phyloP scores from a whole-genome alignment of 2,888 invertebrate species.

The Chrysina gloriosa region DNA sequence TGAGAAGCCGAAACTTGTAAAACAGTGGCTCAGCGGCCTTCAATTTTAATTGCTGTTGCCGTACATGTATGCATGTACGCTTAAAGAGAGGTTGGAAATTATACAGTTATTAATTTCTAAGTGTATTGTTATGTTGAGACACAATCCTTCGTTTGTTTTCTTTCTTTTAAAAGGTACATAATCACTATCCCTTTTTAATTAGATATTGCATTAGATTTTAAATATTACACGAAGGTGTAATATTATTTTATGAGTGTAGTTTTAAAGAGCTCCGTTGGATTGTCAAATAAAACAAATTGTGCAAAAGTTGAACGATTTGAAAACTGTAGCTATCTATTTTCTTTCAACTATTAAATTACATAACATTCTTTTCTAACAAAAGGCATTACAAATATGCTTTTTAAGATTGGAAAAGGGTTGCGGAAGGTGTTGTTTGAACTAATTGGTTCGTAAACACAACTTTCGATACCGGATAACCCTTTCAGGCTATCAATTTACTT shows the following conservation, averaged over 20 bases:
- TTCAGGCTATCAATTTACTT: slow-evolving; percentile 33
- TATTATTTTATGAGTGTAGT: neutral
- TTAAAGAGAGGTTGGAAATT: slow-evolving; percentile 26
- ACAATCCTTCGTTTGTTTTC: neutral
- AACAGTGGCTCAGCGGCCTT: slow-evolving; percentile 22
- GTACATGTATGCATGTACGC: slow-evolving; percentile 32
- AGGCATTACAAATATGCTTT: neutral
- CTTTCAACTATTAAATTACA: too few relatives aligned
- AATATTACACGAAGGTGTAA: too few relatives aligned
- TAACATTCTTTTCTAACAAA: too few relatives aligned
- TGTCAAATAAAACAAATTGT: too few relatives aligned
- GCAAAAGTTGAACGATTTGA: too few relatives aligned
- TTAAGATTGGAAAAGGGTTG: slow-evolving; percentile 6
- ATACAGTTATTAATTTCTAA: slow-evolving; percentile 33
- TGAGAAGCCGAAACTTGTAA: slow-evolving; percentile 32
- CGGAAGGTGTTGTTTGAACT: slow-evolving; percentile 29
- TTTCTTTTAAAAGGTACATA: neutral
- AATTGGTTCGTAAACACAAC: slow-evolving; percentile 34
- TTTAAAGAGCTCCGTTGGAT: neutral
- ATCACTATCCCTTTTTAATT: too few relatives aligned
- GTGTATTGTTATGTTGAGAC: slow-evolving; percentile 8
- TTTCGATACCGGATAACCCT: slow-evolving; percentile 32
- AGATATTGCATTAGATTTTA: too few relatives aligned
- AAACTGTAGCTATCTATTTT: too few relatives aligned
- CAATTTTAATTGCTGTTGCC: slow-evolving; percentile 34